These are phyloP conservation scores for Leucania comma DNA, from an alignment of 2,888 invertebrate species.

Conservation along the genomic window DNA sequence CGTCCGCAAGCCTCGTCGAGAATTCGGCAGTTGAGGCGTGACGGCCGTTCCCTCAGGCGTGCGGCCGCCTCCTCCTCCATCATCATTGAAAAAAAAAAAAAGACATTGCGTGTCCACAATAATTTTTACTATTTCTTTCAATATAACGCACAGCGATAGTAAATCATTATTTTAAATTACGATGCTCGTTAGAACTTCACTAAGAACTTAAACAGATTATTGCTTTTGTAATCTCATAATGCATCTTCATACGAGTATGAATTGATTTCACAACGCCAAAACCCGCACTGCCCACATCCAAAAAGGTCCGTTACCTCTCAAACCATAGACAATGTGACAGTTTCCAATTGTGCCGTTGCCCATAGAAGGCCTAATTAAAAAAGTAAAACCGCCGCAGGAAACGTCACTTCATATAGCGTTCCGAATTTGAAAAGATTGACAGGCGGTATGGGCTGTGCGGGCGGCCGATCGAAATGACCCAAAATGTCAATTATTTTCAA, in stretches of 20 bases:
- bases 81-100: too few relatives aligned
- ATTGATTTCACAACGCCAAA: conserved; percentile 41
- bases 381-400: conserved; percentile 74
- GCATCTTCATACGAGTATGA: neutral
- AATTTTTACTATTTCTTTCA: too few relatives aligned
- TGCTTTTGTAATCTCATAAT: neutral
- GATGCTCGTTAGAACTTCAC: too few relatives aligned
- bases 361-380: conserved; percentile 73
- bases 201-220: neutral
- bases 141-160: too few relatives aligned
- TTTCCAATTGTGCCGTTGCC: conserved; percentile 66
- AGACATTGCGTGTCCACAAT: too few relatives aligned
- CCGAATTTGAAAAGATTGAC: conserved; percentile 81
- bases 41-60: too few relatives aligned
- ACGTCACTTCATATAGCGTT: conserved; percentile 78
- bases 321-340: conserved; percentile 64
- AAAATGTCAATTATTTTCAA: conserved; percentile 27
- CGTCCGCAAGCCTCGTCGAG: too few relatives aligned
- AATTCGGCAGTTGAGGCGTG: too few relatives aligned
- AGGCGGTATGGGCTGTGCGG: conserved; percentile 70
- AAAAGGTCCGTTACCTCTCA: conserved; percentile 57
- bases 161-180: too few relatives aligned
- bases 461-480: conserved; percentile 44
- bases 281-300: conserved; percentile 53
- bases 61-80: too few relatives aligned